Evolutionary conservation across 1,140 invertebrate genomes (phyloP).

Genomic region (Hylaeus anthracinus): DNA sequence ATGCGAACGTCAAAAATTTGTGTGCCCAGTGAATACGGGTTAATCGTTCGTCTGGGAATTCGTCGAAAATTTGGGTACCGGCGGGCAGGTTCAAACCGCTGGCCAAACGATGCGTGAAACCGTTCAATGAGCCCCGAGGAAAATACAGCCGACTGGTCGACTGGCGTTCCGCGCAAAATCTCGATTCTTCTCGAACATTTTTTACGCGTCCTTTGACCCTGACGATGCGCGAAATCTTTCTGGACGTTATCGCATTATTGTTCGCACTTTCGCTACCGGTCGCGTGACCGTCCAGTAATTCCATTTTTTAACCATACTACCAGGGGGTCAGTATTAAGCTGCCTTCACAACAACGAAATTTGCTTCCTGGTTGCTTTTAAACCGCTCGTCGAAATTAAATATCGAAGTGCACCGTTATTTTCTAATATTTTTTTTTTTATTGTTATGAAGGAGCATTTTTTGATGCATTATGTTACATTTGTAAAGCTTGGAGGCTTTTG

Average conservation of each 20-base stretch:
- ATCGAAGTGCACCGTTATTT: not conserved
- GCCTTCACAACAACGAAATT: not conserved
- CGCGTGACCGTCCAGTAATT: not conserved
- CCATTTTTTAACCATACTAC: too few species aligned
- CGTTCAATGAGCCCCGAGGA: slow-evolving; percentile 4
- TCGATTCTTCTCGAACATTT: not conserved
- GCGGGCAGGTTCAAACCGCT: not conserved
- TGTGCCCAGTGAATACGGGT: too few species aligned
- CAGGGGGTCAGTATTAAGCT: too few species aligned
- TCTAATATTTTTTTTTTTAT: too few species aligned
- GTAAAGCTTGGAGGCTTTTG: too few species aligned
- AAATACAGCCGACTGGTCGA: not conserved
- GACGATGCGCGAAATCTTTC: not conserved
- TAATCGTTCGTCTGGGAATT: not conserved
- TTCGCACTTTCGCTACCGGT: not conserved
- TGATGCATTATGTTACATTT: too few species aligned
- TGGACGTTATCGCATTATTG: not conserved
- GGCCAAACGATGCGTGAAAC: slow-evolving; percentile 4
- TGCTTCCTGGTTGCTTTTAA: not conserved
- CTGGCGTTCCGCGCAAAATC: not conserved
- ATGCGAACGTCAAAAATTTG: too few species aligned
- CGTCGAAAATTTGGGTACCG: not conserved
- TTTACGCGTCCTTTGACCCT: slow-evolving; percentile 13
- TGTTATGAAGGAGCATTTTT: too few species aligned
- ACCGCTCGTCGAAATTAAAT: not conserved